A percentile compares a stretch with the other conserved stretches of the same genome.
Evolutionary conservation across 1,140 invertebrate genomes (phyloP).

Genomic region (Pinna nobilis): DNA sequence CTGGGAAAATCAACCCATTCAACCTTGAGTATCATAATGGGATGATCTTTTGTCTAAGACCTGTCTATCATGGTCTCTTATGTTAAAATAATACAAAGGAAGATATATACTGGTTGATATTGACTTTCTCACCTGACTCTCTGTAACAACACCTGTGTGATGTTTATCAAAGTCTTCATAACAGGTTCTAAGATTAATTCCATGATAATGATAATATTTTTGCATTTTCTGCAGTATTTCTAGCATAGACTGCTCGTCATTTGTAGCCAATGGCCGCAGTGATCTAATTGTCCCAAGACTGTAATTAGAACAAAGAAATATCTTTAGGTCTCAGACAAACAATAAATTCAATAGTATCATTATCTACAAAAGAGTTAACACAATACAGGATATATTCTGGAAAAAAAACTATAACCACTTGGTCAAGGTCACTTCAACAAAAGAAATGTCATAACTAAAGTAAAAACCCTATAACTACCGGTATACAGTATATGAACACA

Average conservation of each 20-base stretch:
- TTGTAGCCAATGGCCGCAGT: conserved; percentile 61
- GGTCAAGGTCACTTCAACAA: too few species aligned
- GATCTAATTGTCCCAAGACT: conserved; percentile 71
- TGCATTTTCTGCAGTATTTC: conserved; percentile 60
- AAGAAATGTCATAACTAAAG: too few species aligned
- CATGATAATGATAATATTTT: conserved; percentile 68
- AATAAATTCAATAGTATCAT: neutral
- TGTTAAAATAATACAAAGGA: too few species aligned
- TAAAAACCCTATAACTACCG: too few species aligned
- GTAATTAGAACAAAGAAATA: conserved; percentile 2
- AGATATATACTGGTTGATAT: too few species aligned
- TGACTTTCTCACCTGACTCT: conserved; percentile 65
- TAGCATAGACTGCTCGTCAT: conserved; percentile 60
- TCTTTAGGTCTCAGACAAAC: neutral
- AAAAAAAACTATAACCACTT: too few species aligned
- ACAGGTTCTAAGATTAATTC: conserved; percentile 68
- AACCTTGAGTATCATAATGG: too few species aligned
- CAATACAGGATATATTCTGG: neutral
- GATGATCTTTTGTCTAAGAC: too few species aligned
- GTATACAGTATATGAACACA: too few species aligned
- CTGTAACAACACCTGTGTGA: conserved; percentile 72
- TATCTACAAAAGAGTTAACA: neutral
- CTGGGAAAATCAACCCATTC: too few species aligned
- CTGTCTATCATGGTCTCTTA: too few species aligned
- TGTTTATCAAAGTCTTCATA: conserved; percentile 74